Conservation (phyloP, 2,113 vertebrate genomes). For the Chaenogobius annularis region DNA sequence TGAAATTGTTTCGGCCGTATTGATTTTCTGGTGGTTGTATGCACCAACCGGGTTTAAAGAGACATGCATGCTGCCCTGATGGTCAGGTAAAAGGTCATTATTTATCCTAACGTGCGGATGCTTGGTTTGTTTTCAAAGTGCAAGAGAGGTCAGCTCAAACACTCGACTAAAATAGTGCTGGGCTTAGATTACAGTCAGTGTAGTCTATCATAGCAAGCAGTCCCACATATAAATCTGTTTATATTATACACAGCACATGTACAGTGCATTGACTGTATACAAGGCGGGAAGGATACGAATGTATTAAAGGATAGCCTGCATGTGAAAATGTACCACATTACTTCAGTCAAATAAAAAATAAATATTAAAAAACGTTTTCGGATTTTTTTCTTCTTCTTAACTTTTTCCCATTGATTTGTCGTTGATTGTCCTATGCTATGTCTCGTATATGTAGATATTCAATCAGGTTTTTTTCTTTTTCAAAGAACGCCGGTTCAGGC, state of each 20-base stretch:
- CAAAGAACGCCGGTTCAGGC: no score
- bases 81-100: not conserved
- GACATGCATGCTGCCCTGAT: not conserved
- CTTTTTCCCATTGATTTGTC: not conserved
- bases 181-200: not conserved
- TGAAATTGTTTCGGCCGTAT: not conserved
- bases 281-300: not conserved
- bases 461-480: no score
- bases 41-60: not conserved
- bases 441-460: not conserved
- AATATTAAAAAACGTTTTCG: no score
- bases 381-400: not conserved
- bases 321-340: no score
- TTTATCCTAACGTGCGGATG: slow-evolving; percentile 17
- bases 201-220: not conserved
- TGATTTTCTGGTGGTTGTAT: not conserved
- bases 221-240: not conserved
- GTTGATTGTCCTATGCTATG: no score
- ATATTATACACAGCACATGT: not conserved
- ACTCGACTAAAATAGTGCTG: slow-evolving; percentile 34
- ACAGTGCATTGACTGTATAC: not conserved
- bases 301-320: no score
- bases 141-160: slow-evolving; percentile 42
- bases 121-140: slow-evolving; percentile 16
- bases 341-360: no score